phyloP scores from a whole-genome alignment of 2,888 invertebrate genomes.

The Zygogramma bicolorata region DNA sequence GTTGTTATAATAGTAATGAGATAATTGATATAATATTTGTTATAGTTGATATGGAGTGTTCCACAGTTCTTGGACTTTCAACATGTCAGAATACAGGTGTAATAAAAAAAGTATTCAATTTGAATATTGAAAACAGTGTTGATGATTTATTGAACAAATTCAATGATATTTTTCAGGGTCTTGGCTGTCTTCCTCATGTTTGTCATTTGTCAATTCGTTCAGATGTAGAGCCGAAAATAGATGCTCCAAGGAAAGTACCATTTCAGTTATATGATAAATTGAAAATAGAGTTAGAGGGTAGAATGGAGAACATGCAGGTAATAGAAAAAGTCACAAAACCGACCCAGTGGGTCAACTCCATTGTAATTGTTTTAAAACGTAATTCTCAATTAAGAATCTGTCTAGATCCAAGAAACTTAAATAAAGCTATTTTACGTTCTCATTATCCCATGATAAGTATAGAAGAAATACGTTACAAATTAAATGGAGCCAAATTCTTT shows the following conservation, averaged over 20 bases:
- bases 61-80: no score
- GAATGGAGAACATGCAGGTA: not conserved
- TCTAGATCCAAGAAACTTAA: not conserved
- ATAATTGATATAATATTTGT: no score
- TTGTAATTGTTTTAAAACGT: not conserved
- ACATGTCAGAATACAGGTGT: no score
- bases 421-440: not conserved
- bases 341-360: not conserved
- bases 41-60: no score
- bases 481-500: not conserved
- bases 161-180: constrained; percentile 1
- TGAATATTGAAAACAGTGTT: no score
- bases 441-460: not conserved
- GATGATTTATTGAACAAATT: not conserved
- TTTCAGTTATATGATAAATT: not conserved
- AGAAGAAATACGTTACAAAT: not conserved
- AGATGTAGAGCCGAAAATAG: not conserved
- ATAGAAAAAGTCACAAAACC: not conserved
- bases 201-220: not conserved
- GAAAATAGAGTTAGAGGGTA: not conserved
- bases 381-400: not conserved
- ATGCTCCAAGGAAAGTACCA: not conserved
- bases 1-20: no score
- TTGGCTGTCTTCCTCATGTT: not conserved
- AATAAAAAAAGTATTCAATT: no score